Evolutionary conservation across 2,113 vertebrate genomes (phyloP).

Genomic region (Shinisaurus crocodilurus): DNA sequence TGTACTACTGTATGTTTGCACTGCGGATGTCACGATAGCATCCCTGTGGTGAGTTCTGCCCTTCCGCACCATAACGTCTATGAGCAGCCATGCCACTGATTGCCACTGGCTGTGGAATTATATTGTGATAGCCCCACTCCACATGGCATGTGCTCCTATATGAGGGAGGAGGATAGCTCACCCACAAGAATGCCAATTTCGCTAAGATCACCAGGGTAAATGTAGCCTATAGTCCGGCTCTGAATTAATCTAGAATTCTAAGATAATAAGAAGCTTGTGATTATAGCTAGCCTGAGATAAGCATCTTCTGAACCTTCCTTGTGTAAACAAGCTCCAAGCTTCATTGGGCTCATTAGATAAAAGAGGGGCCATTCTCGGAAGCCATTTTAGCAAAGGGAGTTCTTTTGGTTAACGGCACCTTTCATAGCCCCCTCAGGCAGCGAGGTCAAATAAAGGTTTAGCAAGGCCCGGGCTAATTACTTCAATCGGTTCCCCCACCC

Average conservation of each 20-base stretch:
- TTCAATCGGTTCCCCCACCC: slow-evolving; percentile 2
- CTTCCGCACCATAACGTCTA: not conserved
- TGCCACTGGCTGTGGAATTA: not conserved
- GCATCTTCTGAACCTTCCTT: not conserved
- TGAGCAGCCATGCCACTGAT: not conserved
- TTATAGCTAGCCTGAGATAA: not conserved
- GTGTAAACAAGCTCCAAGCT: not conserved
- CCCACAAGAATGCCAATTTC: not conserved
- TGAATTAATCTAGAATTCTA: not conserved
- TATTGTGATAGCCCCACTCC: not conserved
- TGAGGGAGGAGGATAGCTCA: not conserved
- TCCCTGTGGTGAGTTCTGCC: not conserved
- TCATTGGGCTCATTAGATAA: not conserved
- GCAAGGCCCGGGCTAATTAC: not conserved
- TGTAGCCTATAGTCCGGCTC: not conserved
- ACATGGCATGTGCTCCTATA: not conserved
- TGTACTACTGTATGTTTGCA: not conserved
- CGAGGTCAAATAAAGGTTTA: not conserved
- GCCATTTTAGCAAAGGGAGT: slow-evolving; percentile 1
- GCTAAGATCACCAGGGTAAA: not conserved
- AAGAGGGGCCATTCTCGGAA: not conserved
- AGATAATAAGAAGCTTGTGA: not conserved
- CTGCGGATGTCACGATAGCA: not conserved
- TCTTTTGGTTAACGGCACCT: slow-evolving; percentile 6
- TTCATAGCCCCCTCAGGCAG: not conserved